Evolutionary conservation across 2,113 vertebrate genomes (phyloP).

Genomic region (Melospiza georgiana): DNA sequence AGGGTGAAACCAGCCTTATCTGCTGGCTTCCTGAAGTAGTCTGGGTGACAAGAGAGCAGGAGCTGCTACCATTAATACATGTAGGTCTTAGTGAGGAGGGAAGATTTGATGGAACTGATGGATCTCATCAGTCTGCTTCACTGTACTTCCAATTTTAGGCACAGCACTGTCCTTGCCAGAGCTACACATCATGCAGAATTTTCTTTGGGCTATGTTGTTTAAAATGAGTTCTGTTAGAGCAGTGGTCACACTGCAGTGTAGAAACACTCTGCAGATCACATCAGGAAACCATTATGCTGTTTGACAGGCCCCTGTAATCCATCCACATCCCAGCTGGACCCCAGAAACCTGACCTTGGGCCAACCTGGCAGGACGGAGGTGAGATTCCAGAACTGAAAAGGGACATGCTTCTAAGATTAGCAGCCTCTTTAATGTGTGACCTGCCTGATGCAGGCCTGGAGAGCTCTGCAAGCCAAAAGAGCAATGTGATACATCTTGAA

Average conservation of each 20-base stretch:
- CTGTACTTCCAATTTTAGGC: neutral
- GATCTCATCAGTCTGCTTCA: neutral
- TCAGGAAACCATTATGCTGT: neutral
- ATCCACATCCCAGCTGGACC: neutral
- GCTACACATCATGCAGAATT: neutral
- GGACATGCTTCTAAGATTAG: neutral
- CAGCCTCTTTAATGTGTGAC: neutral
- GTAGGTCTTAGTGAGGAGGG: neutral
- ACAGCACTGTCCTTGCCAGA: rapidly evolving
- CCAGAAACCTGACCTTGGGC: neutral
- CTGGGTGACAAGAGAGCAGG: neutral
- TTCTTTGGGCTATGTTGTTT: neutral
- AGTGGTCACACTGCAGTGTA: neutral
- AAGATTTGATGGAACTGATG: neutral
- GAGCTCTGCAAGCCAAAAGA: neutral
- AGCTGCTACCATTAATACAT: neutral
- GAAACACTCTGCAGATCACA: neutral
- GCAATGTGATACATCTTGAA: neutral
- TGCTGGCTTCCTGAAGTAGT: neutral
- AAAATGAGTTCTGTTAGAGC: neutral
- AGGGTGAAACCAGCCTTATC: neutral
- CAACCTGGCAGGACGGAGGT: neutral
- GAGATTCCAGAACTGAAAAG: neutral
- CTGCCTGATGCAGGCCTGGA: neutral
- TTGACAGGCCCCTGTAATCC: neutral